Conservation (phyloP, 1,140 invertebrate genomes). For the Bombus polaris region DNA sequence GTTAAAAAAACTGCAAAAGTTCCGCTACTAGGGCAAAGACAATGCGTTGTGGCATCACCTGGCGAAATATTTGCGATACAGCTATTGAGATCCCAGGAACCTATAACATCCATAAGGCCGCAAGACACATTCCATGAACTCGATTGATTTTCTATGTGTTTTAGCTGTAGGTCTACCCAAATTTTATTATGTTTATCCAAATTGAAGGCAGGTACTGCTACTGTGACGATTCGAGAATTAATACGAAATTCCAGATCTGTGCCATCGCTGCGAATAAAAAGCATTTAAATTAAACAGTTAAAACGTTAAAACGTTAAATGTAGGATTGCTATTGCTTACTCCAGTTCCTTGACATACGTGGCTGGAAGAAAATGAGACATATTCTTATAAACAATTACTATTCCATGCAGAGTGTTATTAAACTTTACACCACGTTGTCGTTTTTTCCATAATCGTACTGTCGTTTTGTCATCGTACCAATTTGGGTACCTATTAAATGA, state of each 20-base stretch:
- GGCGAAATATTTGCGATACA: conserved; percentile 83
- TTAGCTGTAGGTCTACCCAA: conserved; percentile 78
- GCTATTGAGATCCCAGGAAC: conserved; percentile 82
- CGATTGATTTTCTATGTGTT: conserved; percentile 74
- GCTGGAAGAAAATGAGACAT: conserved; percentile 82
- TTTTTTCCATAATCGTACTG: conserved; percentile 75
- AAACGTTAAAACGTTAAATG: neutral
- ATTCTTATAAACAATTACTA: conserved; percentile 83
- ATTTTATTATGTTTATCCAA: conserved; percentile 72
- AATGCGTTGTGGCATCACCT: conserved; percentile 82
- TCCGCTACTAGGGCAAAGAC: conserved; percentile 84
- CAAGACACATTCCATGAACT: conserved; percentile 83
- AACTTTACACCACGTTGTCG: conserved; percentile 58
- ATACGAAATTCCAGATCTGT: conserved; percentile 87
- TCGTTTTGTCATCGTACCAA: conserved; percentile 81
- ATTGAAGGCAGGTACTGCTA: conserved; percentile 77
- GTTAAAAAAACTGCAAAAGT: conserved; percentile 85
- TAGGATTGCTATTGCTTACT: conserved; percentile 77
- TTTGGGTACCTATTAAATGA: conserved; percentile 76
- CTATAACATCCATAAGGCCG: conserved; percentile 78
- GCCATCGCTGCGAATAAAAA: conserved; percentile 83
- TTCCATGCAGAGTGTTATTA: conserved; percentile 71
- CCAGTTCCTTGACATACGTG: conserved; percentile 81
- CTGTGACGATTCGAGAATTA: conserved; percentile 85
- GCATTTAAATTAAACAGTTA: neutral